Conservation (phyloP, 2,888 invertebrate genomes). For the Drosophila mimica region DNA sequence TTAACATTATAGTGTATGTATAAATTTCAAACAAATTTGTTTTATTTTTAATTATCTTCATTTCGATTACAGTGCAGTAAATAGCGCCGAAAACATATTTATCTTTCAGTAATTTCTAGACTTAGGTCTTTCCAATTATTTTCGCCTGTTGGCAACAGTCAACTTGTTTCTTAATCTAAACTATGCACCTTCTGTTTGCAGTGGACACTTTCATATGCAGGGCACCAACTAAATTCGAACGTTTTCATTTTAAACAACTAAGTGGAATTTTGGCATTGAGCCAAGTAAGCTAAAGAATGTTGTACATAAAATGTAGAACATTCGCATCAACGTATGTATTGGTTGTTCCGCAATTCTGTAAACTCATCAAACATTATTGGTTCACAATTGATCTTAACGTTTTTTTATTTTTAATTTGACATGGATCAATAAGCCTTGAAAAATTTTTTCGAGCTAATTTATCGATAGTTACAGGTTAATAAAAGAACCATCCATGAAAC, state of each 20-base stretch:
- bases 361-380: conserved; percentile 44
- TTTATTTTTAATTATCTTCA: background rate
- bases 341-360: conserved; percentile 48
- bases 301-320: conserved; percentile 64
- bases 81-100: background rate
- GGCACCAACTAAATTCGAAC: conserved; percentile 59
- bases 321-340: conserved; percentile 37
- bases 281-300: conserved; percentile 71
- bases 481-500: background rate
- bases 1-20: background rate
- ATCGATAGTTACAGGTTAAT: background rate
- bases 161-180: background rate
- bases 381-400: conserved; percentile 4
- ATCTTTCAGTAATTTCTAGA: background rate
- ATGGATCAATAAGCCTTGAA: conserved; percentile 35
- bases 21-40: background rate
- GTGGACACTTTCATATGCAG: conserved; percentile 41
- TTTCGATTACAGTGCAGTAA: background rate
- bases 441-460: conserved; percentile 7
- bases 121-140: background rate
- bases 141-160: background rate
- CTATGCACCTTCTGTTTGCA: conserved; percentile 31
- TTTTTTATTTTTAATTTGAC: conserved; percentile 24
- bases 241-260: conserved; percentile 46
- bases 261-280: conserved; percentile 72